These are phyloP conservation scores for Novumbra hubbsi DNA, from an alignment of 2,797 vertebrate genomes.

Conservation along the genomic window DNA sequence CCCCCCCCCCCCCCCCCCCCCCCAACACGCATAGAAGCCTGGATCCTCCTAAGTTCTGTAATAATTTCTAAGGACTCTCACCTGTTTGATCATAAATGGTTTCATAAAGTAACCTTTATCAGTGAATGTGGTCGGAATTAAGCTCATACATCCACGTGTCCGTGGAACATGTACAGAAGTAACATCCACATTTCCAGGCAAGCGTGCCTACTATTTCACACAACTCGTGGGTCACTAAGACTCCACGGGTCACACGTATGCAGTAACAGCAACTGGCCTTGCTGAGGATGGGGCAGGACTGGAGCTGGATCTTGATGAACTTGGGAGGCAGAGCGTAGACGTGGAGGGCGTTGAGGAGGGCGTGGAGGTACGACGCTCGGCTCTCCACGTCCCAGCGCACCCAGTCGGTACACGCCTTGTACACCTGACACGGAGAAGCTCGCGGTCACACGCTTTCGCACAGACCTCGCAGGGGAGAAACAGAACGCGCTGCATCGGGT, in stretches of 20 bases:
- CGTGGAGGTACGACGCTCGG: constrained; percentile 80
- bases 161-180: no score
- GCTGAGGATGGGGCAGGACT: constrained; percentile 81
- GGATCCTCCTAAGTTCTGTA: no score
- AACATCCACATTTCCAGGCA: not conserved
- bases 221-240: no score
- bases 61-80: no score
- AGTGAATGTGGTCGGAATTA: no score
- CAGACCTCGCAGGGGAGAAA: no score
- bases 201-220: no score
- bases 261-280: constrained; percentile 49
- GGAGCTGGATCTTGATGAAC: constrained; percentile 81
- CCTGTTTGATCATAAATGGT: no score
- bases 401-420: constrained; percentile 84
- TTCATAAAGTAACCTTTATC: no score
- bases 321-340: constrained; percentile 82
- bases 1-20: no score
- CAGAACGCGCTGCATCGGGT: not conserved
- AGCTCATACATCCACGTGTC: no score
- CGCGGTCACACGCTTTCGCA: not conserved
- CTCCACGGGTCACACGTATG: not conserved
- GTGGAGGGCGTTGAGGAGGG: constrained; percentile 80
- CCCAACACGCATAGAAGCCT: no score
- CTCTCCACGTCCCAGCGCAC: constrained; percentile 77
- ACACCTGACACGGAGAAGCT: constrained; percentile 64